Percentiles rank a stretch among this genome's conserved stretches.
Evolutionary conservation across 2,888 invertebrate genomes (phyloP).

Genomic region (Yponomeuta malinellus): DNA sequence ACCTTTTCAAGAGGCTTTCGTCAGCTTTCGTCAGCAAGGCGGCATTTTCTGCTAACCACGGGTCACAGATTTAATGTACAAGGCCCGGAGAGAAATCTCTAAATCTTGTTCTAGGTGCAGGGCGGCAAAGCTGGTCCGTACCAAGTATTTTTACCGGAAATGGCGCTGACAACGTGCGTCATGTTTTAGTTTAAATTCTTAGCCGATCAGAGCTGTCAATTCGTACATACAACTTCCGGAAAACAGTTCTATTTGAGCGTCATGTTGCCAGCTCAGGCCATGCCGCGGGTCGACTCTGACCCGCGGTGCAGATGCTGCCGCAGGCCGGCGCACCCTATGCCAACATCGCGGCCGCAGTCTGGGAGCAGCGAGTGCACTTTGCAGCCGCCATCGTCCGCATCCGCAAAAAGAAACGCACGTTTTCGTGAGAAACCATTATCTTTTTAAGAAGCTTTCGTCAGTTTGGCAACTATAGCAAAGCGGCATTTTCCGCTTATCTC

Average conservation of each 20-base stretch:
- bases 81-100: too few species aligned
- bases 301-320: slow-evolving; percentile 39
- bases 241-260: too few species aligned
- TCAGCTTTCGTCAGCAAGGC: background rate
- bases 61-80: too few species aligned
- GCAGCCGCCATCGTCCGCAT: slow-evolving; percentile 87
- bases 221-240: too few species aligned
- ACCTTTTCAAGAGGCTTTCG: background rate
- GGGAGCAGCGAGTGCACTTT: slow-evolving; percentile 79
- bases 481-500: too few species aligned
- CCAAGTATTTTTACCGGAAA: too few species aligned
- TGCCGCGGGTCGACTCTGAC: slow-evolving; percentile 46
- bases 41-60: too few species aligned
- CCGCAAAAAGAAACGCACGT: slow-evolving; percentile 83
- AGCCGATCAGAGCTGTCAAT: too few species aligned
- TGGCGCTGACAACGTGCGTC: too few species aligned
- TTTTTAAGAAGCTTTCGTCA: background rate
- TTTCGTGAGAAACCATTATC: slow-evolving; percentile 56
- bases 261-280: slow-evolving; percentile 27
- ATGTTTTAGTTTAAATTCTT: too few species aligned
- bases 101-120: too few species aligned
- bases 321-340: slow-evolving; percentile 52
- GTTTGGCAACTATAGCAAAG: background rate
- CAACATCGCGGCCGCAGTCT: slow-evolving; percentile 78
- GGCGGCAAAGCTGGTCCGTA: too few species aligned